Evolutionary conservation across 2,113 vertebrate species (phyloP), one percentile per base, ranked within the genome.

Genomic region (Pluvialis apricaria): DNA sequence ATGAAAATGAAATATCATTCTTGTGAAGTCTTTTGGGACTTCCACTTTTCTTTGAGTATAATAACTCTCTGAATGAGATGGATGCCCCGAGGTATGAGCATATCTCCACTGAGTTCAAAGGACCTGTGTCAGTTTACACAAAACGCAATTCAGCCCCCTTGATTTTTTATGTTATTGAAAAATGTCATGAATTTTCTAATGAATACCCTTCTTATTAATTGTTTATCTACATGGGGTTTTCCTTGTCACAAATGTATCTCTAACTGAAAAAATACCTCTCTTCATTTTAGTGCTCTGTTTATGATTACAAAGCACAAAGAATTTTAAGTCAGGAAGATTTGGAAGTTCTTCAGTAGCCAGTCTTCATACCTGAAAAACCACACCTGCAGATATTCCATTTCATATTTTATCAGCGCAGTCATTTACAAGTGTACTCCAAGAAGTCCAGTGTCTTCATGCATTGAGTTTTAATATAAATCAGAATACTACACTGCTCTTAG

Each of bases 1-100:
- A 68, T 87, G 44, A 72, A 90, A 96, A 90, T 92, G 82, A 93
- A 87, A 94, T 86, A 79, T 38, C 58, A 49, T 82, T 82, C 89
- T 72, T 95, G 70, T 66, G 68, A 96, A 90, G 49, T 11, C 49
- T 94, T 70, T 65, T 82, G 66, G 73, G 86, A 92, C n/a, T 88
- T 71, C 13, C 28, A 44, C n/a, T 61, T 72, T 71, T 57, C 66
- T 60, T 55, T 66, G 28, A 69, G 17, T 86, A 60, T 61, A 90
- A 83, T 36, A 91, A 31, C n/a, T 58, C 40, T 73, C 68, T 47
- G 76, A 94, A 78, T 58, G 76, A 83, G n/a, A 47, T 1, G 4
- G 20, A 83, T 75, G 15, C n/a, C 58, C 22, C 3, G 3, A 82
- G 11, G 58, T 21, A 69, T 20, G 9, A 94, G 2, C 8, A 10